These are phyloP conservation scores for Electrophaes corylata DNA, from an alignment of 2,888 invertebrate species.

Conservation along the genomic window DNA sequence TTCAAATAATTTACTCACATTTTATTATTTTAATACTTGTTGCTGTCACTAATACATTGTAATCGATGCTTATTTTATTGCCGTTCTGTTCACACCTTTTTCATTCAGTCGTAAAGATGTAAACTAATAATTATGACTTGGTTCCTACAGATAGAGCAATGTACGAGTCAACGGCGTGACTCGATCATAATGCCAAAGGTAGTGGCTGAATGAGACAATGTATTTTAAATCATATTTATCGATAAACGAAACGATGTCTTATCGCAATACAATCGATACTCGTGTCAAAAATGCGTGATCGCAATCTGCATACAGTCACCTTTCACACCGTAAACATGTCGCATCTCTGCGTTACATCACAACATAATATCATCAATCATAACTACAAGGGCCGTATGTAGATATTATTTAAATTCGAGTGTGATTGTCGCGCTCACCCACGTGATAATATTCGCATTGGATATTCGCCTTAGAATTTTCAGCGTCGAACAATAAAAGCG, in stretches of 20 bases:
- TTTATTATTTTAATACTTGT: slow-evolving; percentile 61
- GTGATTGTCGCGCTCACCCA: slow-evolving; percentile 65
- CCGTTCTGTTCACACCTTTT: slow-evolving; percentile 54
- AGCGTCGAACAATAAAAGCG: slow-evolving; percentile 48
- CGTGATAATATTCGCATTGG: slow-evolving; percentile 51
- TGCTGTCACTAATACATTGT: slow-evolving; percentile 37
- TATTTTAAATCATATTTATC: slow-evolving; percentile 30
- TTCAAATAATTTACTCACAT: slow-evolving; percentile 77
- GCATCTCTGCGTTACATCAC: slow-evolving; percentile 64
- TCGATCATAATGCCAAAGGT: slow-evolving; percentile 58
- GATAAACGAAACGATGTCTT: slow-evolving; percentile 62
- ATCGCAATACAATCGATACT: slow-evolving; percentile 52
- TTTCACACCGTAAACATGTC: slow-evolving; percentile 67
- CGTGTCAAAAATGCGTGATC: slow-evolving; percentile 69
- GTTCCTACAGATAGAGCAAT: slow-evolving; percentile 42
- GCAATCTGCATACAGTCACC: slow-evolving; percentile 80
- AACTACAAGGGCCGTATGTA: slow-evolving; percentile 67
- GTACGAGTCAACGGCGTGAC: slow-evolving; percentile 51
- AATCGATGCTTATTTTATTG: slow-evolving; percentile 39
- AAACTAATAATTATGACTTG: slow-evolving; percentile 40
- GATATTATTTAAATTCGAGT: slow-evolving; percentile 68
- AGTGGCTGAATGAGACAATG: slow-evolving; percentile 17
- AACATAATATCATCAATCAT: slow-evolving; percentile 70
- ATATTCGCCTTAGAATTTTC: slow-evolving; percentile 52
- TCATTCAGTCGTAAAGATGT: slow-evolving; percentile 47